Base-by-base conservation (phyloP, 2,113 vertebrate genomes). In the Pteropus alecto region DNA sequence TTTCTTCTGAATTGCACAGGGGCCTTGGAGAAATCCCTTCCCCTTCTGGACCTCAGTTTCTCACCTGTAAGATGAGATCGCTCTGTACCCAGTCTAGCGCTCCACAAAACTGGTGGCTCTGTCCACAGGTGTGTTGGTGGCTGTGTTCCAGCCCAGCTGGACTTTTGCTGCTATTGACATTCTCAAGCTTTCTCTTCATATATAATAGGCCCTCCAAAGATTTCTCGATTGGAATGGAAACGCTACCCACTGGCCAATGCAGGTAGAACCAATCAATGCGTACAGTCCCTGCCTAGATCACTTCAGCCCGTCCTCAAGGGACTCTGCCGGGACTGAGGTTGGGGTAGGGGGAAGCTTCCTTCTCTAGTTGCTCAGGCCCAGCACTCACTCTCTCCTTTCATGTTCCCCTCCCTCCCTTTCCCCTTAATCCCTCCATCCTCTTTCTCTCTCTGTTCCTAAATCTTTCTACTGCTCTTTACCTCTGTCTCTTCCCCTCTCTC, bases 311-410 rank as follows among this genome's bases (percentile, higher is more conserved):
- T 35, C 54, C 71, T 61, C 6, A 1, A 41, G 19, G 41, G 60
- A 28, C 12, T 89, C 63, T 30, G 73, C 56, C 16, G 13, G 21
- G 41, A 30, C 30, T 8, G 14, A 38, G 58, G 21, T 51, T 51
- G 51, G 51, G 51, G 51, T 51, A 3, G 51, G 51, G 41, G 30
- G 9, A 19, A 15, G 6, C 10, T 28, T 28, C 28, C 54, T 76
- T 68, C 35, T 67, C 63, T 13, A n/a, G 43, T 6, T n/a, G 54
- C 82, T 48, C 43, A 30, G 67, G 48, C 41, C 60, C 61, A 38
- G 24, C 0, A 7, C 26, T 48, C 48, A 1, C 11, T 38, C n/a
- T 33, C 12, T 3, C 51, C 15, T 65, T 33, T 61, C 26, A 0
- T 4, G 2, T 4, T 77, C 4, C 28, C 65, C 18, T 41, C 19